Evolutionary conservation across 2,888 invertebrate species (phyloP).

Genomic region (Hypomecis punctinalis): DNA sequence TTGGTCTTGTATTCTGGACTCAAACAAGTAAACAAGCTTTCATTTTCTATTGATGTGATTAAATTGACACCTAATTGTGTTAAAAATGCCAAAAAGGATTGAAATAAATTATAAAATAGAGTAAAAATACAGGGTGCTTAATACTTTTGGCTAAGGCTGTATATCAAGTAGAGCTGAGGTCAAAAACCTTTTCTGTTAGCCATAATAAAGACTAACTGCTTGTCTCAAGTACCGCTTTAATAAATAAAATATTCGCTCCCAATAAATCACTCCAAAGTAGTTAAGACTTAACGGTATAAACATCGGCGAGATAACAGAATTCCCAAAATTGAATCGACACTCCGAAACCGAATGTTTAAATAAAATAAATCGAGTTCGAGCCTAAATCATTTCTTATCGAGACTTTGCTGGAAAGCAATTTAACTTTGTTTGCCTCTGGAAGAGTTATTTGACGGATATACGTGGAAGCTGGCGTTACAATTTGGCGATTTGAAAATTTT

Average conservation of each 20-base stretch:
- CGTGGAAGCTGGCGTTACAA: slow-evolving; percentile 8
- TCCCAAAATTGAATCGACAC: slow-evolving; percentile 40
- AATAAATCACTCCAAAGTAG: slow-evolving; percentile 30
- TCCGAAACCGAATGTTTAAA: slow-evolving; percentile 42
- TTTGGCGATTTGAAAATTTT: background rate
- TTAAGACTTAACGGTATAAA: slow-evolving; percentile 29
- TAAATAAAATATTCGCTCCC: slow-evolving; percentile 1
- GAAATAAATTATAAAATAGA: too few species aligned
- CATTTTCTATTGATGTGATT: too few species aligned
- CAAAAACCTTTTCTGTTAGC: too few species aligned
- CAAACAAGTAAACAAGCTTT: too few species aligned
- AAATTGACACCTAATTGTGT: too few species aligned
- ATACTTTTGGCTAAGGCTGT: too few species aligned
- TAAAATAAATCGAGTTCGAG: slow-evolving; percentile 43
- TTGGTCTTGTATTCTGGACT: too few species aligned
- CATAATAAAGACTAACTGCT: too few species aligned
- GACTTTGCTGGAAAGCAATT: slow-evolving; percentile 46
- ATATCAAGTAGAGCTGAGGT: too few species aligned
- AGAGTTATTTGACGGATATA: slow-evolving; percentile 37
- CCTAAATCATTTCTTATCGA: slow-evolving; percentile 50
- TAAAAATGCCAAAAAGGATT: too few species aligned
- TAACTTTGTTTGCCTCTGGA: slow-evolving; percentile 46
- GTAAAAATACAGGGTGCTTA: too few species aligned
- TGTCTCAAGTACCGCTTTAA: too few species aligned
- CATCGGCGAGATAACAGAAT: slow-evolving; percentile 30